Evolutionary conservation across 2,888 invertebrate genomes (phyloP).

Genomic region (Epicampocera succincta): DNA sequence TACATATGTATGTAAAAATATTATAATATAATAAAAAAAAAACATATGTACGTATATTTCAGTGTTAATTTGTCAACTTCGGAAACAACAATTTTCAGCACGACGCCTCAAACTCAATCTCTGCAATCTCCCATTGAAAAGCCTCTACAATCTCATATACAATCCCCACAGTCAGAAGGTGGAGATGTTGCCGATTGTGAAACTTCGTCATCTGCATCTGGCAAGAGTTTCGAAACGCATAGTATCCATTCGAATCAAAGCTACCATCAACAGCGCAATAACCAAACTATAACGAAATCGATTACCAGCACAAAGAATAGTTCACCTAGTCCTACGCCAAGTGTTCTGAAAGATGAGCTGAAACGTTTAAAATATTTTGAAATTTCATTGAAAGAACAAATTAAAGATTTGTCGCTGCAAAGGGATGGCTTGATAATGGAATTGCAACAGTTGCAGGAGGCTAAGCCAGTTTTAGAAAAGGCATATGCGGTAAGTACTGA

Average conservation of each 20-base stretch:
- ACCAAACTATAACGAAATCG: slow-evolving; percentile 68
- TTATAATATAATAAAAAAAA: not conserved
- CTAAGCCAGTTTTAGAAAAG: slow-evolving; percentile 81
- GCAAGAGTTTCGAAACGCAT: slow-evolving; percentile 80
- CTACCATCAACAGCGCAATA: slow-evolving; percentile 68
- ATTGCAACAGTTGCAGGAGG: slow-evolving; percentile 81
- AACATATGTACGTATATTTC: slow-evolving; percentile 21
- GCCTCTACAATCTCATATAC: slow-evolving; percentile 72
- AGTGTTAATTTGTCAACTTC: slow-evolving; percentile 79
- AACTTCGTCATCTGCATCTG: slow-evolving; percentile 80
- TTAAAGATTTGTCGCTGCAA: slow-evolving; percentile 80
- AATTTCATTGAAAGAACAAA: slow-evolving; percentile 80
- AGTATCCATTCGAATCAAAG: slow-evolving; percentile 80
- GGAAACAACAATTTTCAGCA: slow-evolving; percentile 80
- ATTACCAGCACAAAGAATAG: slow-evolving; percentile 73
- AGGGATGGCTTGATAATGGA: slow-evolving; percentile 82
- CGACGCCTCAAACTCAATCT: slow-evolving; percentile 75
- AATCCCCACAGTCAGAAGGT: slow-evolving; percentile 75
- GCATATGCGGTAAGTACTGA: slow-evolving; percentile 81
- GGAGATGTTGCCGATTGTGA: slow-evolving; percentile 77
- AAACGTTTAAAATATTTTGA: slow-evolving; percentile 81
- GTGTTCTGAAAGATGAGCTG: slow-evolving; percentile 79
- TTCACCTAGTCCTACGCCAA: slow-evolving; percentile 75
- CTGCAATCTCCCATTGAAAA: slow-evolving; percentile 76
- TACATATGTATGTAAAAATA: too few relatives aligned